Base-by-base conservation (phyloP, 2,888 invertebrate species). In the Griposia aprilina region DNA sequence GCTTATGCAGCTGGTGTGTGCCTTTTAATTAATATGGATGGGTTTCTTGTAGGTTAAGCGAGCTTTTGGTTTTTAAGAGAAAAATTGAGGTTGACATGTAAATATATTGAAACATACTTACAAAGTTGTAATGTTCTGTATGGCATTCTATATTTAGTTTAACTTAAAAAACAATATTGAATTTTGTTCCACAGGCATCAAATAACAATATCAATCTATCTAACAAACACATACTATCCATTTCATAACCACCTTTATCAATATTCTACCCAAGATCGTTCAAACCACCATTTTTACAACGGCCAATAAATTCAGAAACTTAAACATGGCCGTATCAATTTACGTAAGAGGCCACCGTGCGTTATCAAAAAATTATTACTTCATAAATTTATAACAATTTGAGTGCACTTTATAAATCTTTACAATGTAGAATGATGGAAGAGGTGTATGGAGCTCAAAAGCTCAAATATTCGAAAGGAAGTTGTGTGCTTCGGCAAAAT, bases 291-390 rank as follows among this genome's bases (percentile, higher is more conserved):
- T 67, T 80, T 90, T 92, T 89, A 88, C 89, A 86, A 66, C 78
- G 65, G 2, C 70, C 86, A 80, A 89, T 93, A 91, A 93, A 92
- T 92, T 91, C 50, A 72, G 79, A 87, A 87, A 82, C 86, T 74
- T 86, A 85, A 90, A 87, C 90, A 86, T 84, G 76, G 84, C 86
- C 80, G 86, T 92, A 91, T 91, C 90, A 91, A 88, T 92, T 91
- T 92, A 91, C 90, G 85, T 90, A 89, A 90, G 83, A 88, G 91
- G 89, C 90, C 91, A 90, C 92, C 86, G 83, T 81, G 89, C 72
- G 90, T 86, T 89, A 89, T 87, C 87, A 85, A 78, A 76, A 87
- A 88, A 90, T 92, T 92, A 92, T 91, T 88, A 85, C 88, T 78
- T 82, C 88, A 88, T 91, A 91, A 92, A 92, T 89, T 90, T 84